Conservation (phyloP, 2,888 invertebrate species). For the Nasonovia ribisnigri region DNA sequence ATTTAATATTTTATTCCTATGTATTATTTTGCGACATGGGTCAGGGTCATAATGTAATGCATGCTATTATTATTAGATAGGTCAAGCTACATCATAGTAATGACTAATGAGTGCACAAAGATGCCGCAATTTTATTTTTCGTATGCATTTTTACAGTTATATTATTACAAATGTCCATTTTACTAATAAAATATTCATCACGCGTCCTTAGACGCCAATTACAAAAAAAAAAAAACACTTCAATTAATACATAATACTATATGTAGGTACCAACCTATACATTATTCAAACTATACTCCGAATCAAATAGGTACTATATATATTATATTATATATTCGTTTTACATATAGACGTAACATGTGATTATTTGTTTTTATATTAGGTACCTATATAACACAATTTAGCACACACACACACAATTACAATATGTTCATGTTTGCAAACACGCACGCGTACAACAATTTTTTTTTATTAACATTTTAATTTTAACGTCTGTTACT, state of each 20-base stretch:
- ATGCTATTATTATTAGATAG: background rate
- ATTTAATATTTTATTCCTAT: background rate
- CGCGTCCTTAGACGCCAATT: slow-evolving; percentile 42
- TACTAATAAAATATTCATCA: slow-evolving; percentile 27
- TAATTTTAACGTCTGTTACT: background rate
- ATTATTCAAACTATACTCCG: background rate
- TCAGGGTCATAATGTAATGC: background rate
- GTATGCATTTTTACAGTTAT: background rate
- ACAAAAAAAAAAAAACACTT: background rate
- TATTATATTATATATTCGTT: background rate
- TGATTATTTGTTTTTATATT: background rate
- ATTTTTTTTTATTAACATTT: background rate
- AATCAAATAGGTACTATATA: background rate
- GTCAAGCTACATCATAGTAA: background rate
- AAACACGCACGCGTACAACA: too few relatives aligned
- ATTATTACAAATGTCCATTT: background rate
- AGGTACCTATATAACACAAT: too few relatives aligned
- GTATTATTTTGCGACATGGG: background rate
- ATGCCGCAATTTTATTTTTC: slow-evolving; percentile 13
- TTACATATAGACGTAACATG: background rate
- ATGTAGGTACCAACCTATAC: background rate
- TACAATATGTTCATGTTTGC: too few relatives aligned
- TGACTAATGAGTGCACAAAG: background rate
- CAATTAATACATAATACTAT: background rate
- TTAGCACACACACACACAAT: background rate